Base-by-base conservation (phyloP, 1,140 invertebrate species). In the Diorhabda elongata region DNA sequence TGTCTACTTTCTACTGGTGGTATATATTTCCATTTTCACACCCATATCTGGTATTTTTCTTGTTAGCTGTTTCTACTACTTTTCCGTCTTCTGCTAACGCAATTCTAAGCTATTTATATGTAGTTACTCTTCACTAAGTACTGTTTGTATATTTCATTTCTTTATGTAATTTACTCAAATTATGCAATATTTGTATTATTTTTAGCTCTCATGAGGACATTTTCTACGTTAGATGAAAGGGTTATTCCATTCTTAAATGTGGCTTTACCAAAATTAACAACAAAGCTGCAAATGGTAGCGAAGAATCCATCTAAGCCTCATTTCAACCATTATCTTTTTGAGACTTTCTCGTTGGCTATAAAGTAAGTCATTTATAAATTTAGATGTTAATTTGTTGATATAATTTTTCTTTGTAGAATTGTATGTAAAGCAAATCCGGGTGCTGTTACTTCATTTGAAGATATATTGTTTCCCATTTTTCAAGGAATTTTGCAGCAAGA, bases 241-340 rank as follows among this genome's bases (percentile, higher is more conserved):
- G 86, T 94, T n/a, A 84, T 98, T 73, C 92, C 93, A 42, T 92
- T 89, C 78, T 84, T 98, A 74, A 87, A 85, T 42, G 85, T 89
- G 8, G 84, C 96, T 9, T 82, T 98, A 58, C 91, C 92, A 2
- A 91, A 93, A 78, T 84, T 99, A 3, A 95, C 94, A 0, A 84
- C 89, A 69, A 96, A 96, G 81, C 82, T 99, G 3, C 82, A 88
- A 4, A 79, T 88, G 5, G 95, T 97, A n/a, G 87, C 95, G 57
- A 95, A 93, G 84, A 98, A 98, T 85, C 97, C 97, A 0, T 95
- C 92, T 75, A 94, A 95, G 75, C 97, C 97, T 1, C 93, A 98
- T 81, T 99, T 98, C 82, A 98, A 98, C 84, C 97, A 99, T 81
- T 98, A 94, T 83, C 84, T 99, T 2, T 99, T 99, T 82, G 97